Percentiles rank a stretch among this genome's conserved stretches.
Evolutionary conservation across 2,888 invertebrate genomes (phyloP).

Genomic region (Apamea sordens): DNA sequence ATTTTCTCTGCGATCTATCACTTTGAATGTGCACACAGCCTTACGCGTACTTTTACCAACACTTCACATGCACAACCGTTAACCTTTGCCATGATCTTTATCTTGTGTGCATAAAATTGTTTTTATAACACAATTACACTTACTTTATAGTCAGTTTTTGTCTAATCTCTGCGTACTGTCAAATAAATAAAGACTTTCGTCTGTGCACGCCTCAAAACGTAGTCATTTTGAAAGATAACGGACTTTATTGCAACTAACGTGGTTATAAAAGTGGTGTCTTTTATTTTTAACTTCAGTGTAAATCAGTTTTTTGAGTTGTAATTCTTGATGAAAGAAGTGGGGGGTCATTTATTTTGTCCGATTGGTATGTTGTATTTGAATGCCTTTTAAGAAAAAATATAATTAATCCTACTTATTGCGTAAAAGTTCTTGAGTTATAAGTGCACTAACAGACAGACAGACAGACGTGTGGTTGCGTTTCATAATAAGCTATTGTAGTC

Average conservation of each 20-base stretch:
- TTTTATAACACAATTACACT: constrained; percentile 65
- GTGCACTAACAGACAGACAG: no score
- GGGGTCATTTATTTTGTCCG: constrained; percentile 12
- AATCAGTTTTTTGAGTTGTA: constrained; percentile 6
- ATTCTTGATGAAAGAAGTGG: constrained; percentile 38
- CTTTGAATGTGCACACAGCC: constrained; percentile 40
- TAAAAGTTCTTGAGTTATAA: no score
- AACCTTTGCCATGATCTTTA: constrained; percentile 67
- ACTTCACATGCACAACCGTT: constrained; percentile 61
- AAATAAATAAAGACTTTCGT: constrained; percentile 58
- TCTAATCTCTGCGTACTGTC: constrained; percentile 49
- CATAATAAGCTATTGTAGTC: no score
- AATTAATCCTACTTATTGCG: no score
- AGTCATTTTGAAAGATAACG: constrained; percentile 39
- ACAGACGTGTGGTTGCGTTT: not conserved
- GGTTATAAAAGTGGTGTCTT: constrained; percentile 38
- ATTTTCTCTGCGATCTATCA: constrained; percentile 46
- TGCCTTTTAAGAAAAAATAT: not conserved
- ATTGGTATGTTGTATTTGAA: constrained; percentile 43
- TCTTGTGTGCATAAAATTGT: constrained; percentile 63
- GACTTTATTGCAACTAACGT: constrained; percentile 17
- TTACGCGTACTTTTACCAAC: constrained; percentile 54
- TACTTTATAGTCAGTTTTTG: constrained; percentile 55
- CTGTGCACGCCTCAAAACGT: constrained; percentile 22
- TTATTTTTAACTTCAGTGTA: constrained; percentile 47